phyloP scores from a whole-genome alignment of 2,888 invertebrate species.

The Ecliptopera silaceata region DNA sequence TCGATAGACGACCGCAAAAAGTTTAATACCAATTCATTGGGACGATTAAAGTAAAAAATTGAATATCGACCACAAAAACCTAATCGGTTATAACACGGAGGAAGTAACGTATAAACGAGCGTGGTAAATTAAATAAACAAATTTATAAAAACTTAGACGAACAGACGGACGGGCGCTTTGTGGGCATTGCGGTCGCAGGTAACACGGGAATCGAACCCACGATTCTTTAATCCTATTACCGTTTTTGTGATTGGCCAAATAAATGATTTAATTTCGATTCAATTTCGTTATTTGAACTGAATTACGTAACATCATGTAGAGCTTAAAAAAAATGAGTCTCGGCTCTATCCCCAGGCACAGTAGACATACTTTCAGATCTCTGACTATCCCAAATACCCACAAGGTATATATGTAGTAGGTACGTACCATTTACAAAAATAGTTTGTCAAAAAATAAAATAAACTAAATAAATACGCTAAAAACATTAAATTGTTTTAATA shows the following conservation, averaged over 20 bases:
- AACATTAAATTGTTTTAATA: too few species aligned
- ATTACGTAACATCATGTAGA: too few species aligned
- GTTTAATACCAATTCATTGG: slow-evolving; percentile 59
- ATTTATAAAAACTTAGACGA: slow-evolving; percentile 70
- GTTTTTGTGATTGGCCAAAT: slow-evolving; percentile 68
- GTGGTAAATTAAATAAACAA: slow-evolving; percentile 82
- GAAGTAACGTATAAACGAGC: slow-evolving; percentile 79
- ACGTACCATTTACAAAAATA: too few species aligned
- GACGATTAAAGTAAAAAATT: slow-evolving; percentile 54
- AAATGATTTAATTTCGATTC: slow-evolving; percentile 76
- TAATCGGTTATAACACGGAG: slow-evolving; percentile 74
- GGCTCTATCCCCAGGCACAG: too few species aligned
- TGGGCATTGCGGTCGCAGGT: slow-evolving; percentile 68
- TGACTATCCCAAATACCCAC: too few species aligned
- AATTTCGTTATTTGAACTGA: slow-evolving; percentile 49
- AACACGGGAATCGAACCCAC: slow-evolving; percentile 68
- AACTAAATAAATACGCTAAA: too few species aligned
- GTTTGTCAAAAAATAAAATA: too few species aligned
- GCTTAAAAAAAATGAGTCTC: too few species aligned
- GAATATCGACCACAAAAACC: slow-evolving; percentile 72
- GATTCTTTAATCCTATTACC: slow-evolving; percentile 75
- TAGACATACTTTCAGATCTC: too few species aligned
- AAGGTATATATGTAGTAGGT: too few species aligned
- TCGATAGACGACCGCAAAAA: slow-evolving; percentile 59
- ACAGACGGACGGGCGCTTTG: slow-evolving; percentile 63